These are phyloP conservation scores for Sitobion miscanthi DNA, from an alignment of 1,140 invertebrate genomes.

Conservation along the genomic window DNA sequence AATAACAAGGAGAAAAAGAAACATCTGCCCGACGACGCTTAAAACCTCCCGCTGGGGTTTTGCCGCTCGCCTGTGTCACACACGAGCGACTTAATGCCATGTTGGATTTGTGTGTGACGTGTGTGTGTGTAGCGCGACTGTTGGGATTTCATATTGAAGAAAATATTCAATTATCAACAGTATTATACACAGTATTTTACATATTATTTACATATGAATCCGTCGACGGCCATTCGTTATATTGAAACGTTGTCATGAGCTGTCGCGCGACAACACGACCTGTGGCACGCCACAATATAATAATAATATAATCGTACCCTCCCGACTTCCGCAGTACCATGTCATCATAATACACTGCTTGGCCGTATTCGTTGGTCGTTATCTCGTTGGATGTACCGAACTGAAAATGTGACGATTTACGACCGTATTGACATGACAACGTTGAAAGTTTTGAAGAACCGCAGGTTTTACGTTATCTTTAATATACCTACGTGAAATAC, in stretches of 20 bases:
- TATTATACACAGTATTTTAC: constrained; percentile 20
- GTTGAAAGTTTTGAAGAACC: neutral
- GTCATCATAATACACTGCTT: neutral
- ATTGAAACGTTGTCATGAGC: neutral
- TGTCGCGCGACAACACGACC: neutral
- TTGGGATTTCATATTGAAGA: constrained; percentile 18
- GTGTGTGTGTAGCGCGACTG: neutral
- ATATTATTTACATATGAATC: constrained; percentile 8
- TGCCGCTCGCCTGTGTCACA: constrained; percentile 20
- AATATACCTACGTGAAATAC: neutral
- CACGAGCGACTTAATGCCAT: constrained; percentile 32
- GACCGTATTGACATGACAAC: neutral
- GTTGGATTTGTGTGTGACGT: neutral
- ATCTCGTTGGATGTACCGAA: neutral
- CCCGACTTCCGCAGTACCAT: too few relatives aligned
- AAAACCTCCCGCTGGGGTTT: constrained; percentile 49
- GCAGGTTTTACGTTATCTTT: neutral
- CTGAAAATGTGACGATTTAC: neutral
- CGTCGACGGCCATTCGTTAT: neutral
- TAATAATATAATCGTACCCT: neutral
- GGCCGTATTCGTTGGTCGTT: neutral
- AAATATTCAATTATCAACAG: constrained; percentile 36
- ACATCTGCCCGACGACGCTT: constrained; percentile 44
- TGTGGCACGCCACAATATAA: constrained; percentile 8
- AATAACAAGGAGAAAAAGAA: constrained; percentile 27